Evolutionary conservation across 2,113 vertebrate species (phyloP), one percentile per base, ranked within the genome.

Genomic region (Marcusenius ussheri): DNA sequence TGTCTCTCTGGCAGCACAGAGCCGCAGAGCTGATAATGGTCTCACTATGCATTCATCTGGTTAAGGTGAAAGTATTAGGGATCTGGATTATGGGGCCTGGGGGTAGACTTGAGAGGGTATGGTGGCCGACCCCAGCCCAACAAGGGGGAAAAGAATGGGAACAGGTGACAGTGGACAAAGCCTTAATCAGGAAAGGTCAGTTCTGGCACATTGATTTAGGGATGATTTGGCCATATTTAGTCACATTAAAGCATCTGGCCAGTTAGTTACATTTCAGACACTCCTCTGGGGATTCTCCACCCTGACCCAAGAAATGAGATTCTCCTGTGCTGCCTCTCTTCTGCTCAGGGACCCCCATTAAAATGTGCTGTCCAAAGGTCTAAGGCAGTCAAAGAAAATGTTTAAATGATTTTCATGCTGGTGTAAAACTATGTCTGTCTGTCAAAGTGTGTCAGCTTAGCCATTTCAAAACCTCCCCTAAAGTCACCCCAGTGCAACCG

Each of bases 31-130:
- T 91, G 89, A 91, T 91, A 91, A 91, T 70, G 51, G 74, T 88
- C 84, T 91, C 46, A 89, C 92, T 87, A 89, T 46, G 49, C 90
- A 92, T 90, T 93, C 89, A 95, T 92, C 92, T 91, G n/a, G 90
- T 88, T 92, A 94, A 93, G 93, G 91, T 90, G 86, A 89, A 87
- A 93, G 92, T 31, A 92, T 94, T 91, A 94, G 89, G 90, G 91
- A 89, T 89, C 92, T 90, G 91, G 92, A 92, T 94, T 91, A 93
- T 56, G 58, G 90, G 90, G 91, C 92, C 91, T 91, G 91, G 27
- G 91, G 66, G 85, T 84, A 13, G 87, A 87, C 51, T 42, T 3
- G 21, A 58, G 53, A 58, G 5, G 19, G 53, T n/a, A n/a, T 62
- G 56, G 24, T n/a, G 56, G 24, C 56, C 9, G 8, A 62, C 21